A percentile compares a stretch with the other conserved stretches of the same genome.
These are phyloP conservation scores for Escarpia spicata DNA, from an alignment of 2,888 invertebrate genomes.

Conservation along the genomic window DNA sequence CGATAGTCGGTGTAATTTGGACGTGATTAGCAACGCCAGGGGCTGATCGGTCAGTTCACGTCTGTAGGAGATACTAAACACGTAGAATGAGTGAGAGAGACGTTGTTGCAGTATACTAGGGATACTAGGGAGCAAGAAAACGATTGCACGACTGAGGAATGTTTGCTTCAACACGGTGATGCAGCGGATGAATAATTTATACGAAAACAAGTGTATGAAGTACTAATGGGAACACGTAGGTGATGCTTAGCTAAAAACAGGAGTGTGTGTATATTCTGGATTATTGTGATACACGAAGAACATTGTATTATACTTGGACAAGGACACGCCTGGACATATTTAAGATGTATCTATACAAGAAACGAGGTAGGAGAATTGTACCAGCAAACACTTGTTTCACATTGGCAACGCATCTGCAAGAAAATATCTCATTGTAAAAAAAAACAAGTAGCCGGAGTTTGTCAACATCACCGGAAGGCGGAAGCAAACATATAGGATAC, in stretches of 20 bases:
- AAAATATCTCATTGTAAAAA: background rate
- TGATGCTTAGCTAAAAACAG: background rate
- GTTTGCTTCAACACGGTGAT: background rate
- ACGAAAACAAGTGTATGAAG: background rate
- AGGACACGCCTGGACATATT: background rate
- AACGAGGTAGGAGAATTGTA: background rate
- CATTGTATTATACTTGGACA: background rate
- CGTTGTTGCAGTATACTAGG: background rate
- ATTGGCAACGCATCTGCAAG: background rate
- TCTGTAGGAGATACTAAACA: background rate
- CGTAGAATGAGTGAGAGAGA: background rate
- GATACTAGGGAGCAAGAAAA: background rate
- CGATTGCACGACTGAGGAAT: background rate
- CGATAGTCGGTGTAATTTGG: background rate
- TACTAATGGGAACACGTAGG: background rate
- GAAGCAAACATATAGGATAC: background rate
- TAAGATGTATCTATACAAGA: background rate
- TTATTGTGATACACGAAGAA: no score
- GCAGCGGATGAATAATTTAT: slow-evolving; percentile 1
- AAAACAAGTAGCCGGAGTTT: background rate
- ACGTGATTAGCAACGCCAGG: slow-evolving; percentile 4
- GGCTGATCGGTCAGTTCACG: background rate
- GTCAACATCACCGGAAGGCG: background rate
- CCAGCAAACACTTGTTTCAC: background rate
- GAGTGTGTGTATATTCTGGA: no score